phyloP scores from a whole-genome alignment of 2,113 vertebrate species.

The Hirundichthys speculiger region DNA sequence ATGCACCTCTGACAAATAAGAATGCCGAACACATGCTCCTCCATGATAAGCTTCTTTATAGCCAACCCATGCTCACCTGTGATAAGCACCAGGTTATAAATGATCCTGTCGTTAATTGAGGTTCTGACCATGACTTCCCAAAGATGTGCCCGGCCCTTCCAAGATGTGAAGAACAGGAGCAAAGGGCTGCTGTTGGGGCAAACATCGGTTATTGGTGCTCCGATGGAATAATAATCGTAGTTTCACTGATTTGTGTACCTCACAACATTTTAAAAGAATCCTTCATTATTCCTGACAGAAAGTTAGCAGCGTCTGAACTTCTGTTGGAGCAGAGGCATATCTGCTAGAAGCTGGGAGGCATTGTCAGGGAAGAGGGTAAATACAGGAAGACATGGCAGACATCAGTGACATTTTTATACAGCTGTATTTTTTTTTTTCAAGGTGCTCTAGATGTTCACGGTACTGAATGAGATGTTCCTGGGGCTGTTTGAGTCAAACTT shows the following conservation, averaged over 20 bases:
- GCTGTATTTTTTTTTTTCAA: constrained; percentile 8
- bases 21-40: constrained; percentile 38
- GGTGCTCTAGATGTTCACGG: constrained; percentile 15
- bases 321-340: constrained; percentile 5
- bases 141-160: constrained; percentile 19
- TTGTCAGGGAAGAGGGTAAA: constrained; percentile 17
- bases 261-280: constrained; percentile 16
- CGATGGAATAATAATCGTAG: constrained; percentile 10
- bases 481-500: constrained; percentile 17
- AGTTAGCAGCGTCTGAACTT: constrained; percentile 20
- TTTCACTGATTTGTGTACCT: constrained; percentile 8
- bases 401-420: constrained; percentile 33
- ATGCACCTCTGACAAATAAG: constrained; percentile 47
- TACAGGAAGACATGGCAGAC: neutral
- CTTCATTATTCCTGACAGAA: constrained; percentile 29
- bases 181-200: neutral
- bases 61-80: constrained; percentile 26
- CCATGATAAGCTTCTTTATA: constrained; percentile 33
- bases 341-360: constrained; percentile 30
- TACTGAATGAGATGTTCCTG: neutral
- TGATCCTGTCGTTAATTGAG: constrained; percentile 46
- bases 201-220: constrained; percentile 1
- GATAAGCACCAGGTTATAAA: constrained; percentile 61
- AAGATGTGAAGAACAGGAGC: constrained; percentile 17
- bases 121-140: constrained; percentile 31